These are phyloP conservation scores for Buathra laborator DNA, from an alignment of 2,888 invertebrate species.

Conservation along the genomic window DNA sequence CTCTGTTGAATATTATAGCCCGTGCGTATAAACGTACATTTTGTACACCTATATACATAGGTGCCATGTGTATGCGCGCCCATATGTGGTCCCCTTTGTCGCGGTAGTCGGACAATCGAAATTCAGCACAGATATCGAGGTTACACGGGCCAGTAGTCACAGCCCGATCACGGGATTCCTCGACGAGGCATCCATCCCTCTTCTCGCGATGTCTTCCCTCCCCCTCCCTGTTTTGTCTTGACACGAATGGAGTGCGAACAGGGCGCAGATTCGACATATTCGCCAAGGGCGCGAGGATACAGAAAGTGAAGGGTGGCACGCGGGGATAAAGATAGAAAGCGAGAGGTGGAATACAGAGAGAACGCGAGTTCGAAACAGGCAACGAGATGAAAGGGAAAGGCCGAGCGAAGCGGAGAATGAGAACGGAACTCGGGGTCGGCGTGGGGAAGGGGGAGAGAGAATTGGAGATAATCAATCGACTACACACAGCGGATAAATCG, in stretches of 20 bases:
- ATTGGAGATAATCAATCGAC: conserved; percentile 76
- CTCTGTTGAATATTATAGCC: neutral
- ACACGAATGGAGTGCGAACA: conserved; percentile 57
- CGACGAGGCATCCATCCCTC: conserved; percentile 40
- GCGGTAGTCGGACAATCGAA: conserved; percentile 43
- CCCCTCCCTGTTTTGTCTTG: conserved; percentile 40
- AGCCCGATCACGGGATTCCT: conserved; percentile 47
- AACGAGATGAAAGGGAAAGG: conserved; percentile 42
- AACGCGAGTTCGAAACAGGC: conserved; percentile 23
- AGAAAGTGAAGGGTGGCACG: conserved; percentile 40
- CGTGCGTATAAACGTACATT: neutral
- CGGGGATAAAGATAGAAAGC: conserved; percentile 66
- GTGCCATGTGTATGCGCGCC: neutral
- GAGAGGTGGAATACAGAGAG: conserved; percentile 17
- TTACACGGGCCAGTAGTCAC: conserved; percentile 37
- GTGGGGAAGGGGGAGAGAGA: conserved; percentile 51
- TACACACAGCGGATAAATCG: conserved; percentile 77
- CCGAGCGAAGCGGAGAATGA: conserved; percentile 19
- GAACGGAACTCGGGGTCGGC: conserved; percentile 17
- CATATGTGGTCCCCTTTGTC: conserved; percentile 30
- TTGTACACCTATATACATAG: neutral
- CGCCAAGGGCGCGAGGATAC: conserved; percentile 33
- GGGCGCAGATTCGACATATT: conserved; percentile 43
- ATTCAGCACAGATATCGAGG: conserved; percentile 40
- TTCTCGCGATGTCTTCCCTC: neutral